phyloP scores from a whole-genome alignment of 2,797 vertebrate genomes.

The Threskiornis aethiopicus region DNA sequence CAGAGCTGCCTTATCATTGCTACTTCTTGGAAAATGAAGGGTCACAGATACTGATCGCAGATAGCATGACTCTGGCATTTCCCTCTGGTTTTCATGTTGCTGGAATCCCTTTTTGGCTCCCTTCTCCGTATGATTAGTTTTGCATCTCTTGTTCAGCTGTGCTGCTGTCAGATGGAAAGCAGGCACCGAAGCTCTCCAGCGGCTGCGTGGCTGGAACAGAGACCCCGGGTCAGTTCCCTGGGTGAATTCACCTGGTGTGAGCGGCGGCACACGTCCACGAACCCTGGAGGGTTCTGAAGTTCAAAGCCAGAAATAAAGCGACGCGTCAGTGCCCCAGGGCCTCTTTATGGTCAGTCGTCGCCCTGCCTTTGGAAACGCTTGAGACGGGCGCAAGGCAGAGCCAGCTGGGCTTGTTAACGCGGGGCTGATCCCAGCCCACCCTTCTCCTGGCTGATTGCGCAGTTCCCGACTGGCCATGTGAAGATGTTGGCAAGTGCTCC shows the following conservation, averaged over 20 bases:
- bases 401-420: not conserved
- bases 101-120: constrained; percentile 51
- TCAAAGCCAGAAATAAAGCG: constrained; percentile 42
- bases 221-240: not conserved
- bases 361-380: not conserved
- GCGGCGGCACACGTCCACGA: not conserved
- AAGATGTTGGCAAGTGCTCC: not conserved
- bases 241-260: constrained; percentile 25
- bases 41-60: constrained; percentile 32
- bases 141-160: constrained; percentile 24
- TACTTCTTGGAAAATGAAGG: constrained; percentile 50
- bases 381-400: not conserved
- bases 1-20: constrained; percentile 30
- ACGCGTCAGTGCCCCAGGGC: not conserved
- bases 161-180: constrained; percentile 34
- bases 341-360: not conserved
- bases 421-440: not conserved
- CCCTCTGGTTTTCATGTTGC: constrained; percentile 12
- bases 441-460: not conserved
- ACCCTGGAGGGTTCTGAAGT: not conserved
- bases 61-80: not conserved
- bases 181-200: not conserved
- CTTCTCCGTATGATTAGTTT: not conserved
- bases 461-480: not conserved
- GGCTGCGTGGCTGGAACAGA: not conserved